Evolutionary conservation across 1,140 invertebrate species (phyloP), one percentile per base, ranked within the genome.

Genomic region (Rhagoletis pomonella): DNA sequence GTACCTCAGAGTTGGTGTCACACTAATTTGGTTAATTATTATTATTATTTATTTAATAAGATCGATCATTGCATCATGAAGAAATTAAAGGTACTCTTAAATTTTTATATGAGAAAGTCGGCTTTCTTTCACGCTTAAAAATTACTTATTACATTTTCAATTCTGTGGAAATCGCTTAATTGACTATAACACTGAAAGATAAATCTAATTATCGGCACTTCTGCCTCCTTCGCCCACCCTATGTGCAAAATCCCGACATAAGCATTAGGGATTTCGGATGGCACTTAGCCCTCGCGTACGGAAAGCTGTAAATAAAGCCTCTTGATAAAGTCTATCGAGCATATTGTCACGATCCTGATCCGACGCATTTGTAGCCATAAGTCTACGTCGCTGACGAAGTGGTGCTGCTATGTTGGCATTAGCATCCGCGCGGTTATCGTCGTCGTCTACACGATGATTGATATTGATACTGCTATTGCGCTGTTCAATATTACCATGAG

Each of bases 251-350:
- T 9, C n/a, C 47, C 42, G 19, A 7, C 47, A 55, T 58, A 14
- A 81, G n/a, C 5, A 81, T 55, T 81, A 81, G 12, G 73, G 73
- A 81, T 55, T 81, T 29, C 47, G 47, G 6, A 81, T 81, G 42
- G 47, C 73, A 81, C n/a, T 81, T 55, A 87, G 55, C 2, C 87
- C 87, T 59, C 87, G 85, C 65, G 81, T 84, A 19, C 87, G 12
- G 9, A 87, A 67, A 44, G 87, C 87, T 85, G 81, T 65, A 4
- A 55, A 81, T 12, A 87, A 29, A 58, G 87, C 87, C 55, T 87
- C 87, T n/a, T 87, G 77, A 65, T 85, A 69, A 1, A 87, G 19
- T 84, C 85, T 84, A 39, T 87, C 81, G 17, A 67, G 62, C 47
- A 87, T 55, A 58, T 81, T 81, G 17, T 55, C 73, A 29, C 73